Percentiles rank a stretch among this genome's conserved stretches.
phyloP scores from a whole-genome alignment of 2,113 vertebrate species.

The Engystomops pustulosus region DNA sequence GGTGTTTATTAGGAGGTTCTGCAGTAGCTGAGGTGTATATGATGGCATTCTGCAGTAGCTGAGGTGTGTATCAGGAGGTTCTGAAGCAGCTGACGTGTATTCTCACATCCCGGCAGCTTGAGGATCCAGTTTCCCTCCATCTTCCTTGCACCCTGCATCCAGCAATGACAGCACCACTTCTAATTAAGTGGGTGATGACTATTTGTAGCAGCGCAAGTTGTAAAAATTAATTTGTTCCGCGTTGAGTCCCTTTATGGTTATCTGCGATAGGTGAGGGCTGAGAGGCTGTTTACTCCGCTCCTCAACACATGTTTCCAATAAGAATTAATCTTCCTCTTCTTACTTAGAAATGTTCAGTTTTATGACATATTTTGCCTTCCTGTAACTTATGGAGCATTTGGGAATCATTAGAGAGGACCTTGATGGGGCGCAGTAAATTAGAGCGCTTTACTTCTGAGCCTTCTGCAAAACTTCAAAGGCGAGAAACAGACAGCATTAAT shows the following conservation, averaged over 20 bases:
- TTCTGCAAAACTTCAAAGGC: background rate
- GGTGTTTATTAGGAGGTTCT: too few species aligned
- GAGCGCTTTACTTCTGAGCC: background rate
- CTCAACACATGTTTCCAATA: slow-evolving; percentile 21
- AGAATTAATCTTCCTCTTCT: slow-evolving; percentile 11
- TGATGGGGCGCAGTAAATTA: slow-evolving; percentile 12
- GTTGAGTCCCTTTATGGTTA: slow-evolving; percentile 23
- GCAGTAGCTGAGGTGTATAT: too few species aligned
- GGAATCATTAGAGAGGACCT: slow-evolving; percentile 32
- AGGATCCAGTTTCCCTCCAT: background rate
- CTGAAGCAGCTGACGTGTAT: background rate
- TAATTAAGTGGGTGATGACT: background rate
- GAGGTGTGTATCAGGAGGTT: background rate
- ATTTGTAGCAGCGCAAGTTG: background rate
- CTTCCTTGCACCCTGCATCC: background rate
- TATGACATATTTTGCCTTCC: slow-evolving; percentile 12
- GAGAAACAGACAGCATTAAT: slow-evolving; percentile 15
- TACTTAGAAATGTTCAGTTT: background rate
- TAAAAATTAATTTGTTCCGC: background rate
- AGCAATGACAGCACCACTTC: background rate
- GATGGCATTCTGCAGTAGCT: too few species aligned
- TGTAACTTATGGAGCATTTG: slow-evolving; percentile 40
- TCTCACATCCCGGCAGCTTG: background rate
- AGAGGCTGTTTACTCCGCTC: background rate
- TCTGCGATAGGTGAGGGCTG: background rate